Conservation (phyloP, 2,113 vertebrate genomes). For the Otocyon megalotis region DNA sequence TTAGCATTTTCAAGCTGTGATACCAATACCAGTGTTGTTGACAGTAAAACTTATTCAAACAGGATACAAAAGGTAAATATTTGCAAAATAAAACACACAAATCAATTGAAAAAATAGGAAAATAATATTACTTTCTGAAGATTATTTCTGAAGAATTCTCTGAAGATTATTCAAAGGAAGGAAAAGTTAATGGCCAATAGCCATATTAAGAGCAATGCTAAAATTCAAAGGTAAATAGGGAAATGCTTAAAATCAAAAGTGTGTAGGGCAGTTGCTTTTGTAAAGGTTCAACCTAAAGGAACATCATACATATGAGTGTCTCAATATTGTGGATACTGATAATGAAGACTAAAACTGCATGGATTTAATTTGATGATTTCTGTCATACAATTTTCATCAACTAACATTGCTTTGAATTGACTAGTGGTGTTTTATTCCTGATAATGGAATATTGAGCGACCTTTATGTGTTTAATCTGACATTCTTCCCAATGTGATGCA, state of each 20-base stretch:
- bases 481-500: neutral
- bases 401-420: neutral
- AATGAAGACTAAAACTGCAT: neutral
- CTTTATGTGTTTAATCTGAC: neutral
- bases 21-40: neutral
- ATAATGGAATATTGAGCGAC: neutral
- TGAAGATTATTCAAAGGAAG: neutral
- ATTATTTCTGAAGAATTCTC: too few relatives aligned
- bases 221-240: neutral
- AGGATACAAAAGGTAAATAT: neutral
- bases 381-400: neutral
- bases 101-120: neutral
- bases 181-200: neutral
- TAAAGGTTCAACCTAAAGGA: neutral
- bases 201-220: neutral
- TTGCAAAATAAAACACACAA: neutral
- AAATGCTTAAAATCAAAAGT: neutral
- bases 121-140: neutral
- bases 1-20: neutral
- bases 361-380: neutral
- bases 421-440: neutral
- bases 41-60: neutral
- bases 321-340: neutral
- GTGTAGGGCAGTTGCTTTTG: neutral
- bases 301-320: neutral